A percentile compares a stretch with the other conserved stretches of the same genome.
Conservation (phyloP, 2,113 vertebrate species). For the Odocoileus hemionus region DNA sequence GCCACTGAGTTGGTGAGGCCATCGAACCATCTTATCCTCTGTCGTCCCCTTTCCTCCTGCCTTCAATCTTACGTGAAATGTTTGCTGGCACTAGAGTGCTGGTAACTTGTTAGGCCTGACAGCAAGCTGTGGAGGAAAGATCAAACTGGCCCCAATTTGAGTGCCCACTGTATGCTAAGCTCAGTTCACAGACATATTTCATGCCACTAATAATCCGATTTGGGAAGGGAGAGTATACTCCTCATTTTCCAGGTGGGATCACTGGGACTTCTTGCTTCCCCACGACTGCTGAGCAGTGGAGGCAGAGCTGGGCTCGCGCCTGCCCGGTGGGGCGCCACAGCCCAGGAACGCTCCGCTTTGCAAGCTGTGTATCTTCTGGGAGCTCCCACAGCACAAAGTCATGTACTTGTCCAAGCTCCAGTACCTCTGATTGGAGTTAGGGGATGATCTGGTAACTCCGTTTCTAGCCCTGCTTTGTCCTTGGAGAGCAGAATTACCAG, state of each 20-base stretch:
- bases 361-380: background rate
- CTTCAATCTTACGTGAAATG: background rate
- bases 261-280: background rate
- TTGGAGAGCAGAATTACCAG: background rate
- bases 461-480: background rate
- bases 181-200: background rate
- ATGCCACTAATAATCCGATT: background rate
- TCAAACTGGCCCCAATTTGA: background rate
- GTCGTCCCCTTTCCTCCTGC: background rate
- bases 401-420: background rate
- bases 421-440: background rate
- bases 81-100: background rate
- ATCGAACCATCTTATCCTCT: background rate
- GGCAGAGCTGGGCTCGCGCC: background rate
- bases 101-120: background rate
- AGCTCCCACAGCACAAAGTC: background rate
- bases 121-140: background rate
- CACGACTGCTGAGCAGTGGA: background rate
- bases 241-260: background rate
- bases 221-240: background rate
- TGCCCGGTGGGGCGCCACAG: background rate
- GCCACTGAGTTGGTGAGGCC: background rate
- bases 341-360: background rate
- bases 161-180: background rate
- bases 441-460: background rate